Base-by-base conservation (phyloP, 2,888 invertebrate genomes). In the Alitta virens region DNA sequence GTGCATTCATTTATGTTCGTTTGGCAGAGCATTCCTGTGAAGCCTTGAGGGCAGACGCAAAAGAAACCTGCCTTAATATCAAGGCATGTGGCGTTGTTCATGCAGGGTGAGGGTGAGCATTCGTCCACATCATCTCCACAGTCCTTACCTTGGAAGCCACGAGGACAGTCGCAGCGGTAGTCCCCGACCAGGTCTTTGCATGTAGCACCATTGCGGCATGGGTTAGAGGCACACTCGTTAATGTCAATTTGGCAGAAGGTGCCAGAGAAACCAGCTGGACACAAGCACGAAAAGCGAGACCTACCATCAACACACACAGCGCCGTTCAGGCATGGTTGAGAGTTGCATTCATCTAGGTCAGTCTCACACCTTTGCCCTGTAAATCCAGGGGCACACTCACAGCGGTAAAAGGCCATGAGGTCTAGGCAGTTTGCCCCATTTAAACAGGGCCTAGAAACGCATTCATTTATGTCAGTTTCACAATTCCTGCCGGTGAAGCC, bases 301-400 rank as follows among this genome's bases (percentile, higher is more conserved):
- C 63, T 26, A 26, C 52, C 23, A 38, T 64, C 62, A 18, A 33
- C 14, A 49, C 65, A 65, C 26, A 38, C 42, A 27, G 59, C 49
- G 12, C 46, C 51, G 26, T 60, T 46, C 50, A 42, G 33, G 43
- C 62, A 64, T 2, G 55, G 55, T 7, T 26, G 40, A 50, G 52
- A 51, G 1, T 18, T 5, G 21, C 94, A 94, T 80, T 94, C 94
- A 80, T 94, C 88, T 23, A 93, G 89, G 79, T 51, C 60, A 40
- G 23, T 55, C 42, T 73, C 74, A 66, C 77, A 77, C 12, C 66
- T 57, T 7, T 53, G 25, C 16, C 78, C 78, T 18, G 64, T 65
- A 55, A 67, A 76, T n/a, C 75, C 77, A 21, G 65, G 60, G 1
- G 56, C 58, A 66, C 79, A 79, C 0, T 69, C 66, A 61, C 79